Evolutionary conservation across 2,888 invertebrate genomes (phyloP).

Genomic region (Junonia oenone): DNA sequence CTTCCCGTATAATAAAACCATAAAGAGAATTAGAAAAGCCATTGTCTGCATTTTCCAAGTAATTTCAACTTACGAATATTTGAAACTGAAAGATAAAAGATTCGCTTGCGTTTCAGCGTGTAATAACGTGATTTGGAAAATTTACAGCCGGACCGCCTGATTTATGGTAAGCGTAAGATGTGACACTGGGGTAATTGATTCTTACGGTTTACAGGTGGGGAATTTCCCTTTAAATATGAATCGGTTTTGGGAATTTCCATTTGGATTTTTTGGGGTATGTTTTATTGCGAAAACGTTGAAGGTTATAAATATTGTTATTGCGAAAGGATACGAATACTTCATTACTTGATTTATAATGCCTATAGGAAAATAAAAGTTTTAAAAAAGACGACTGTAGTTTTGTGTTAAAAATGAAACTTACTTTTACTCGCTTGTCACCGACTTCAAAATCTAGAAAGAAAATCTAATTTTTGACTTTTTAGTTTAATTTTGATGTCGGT

Average conservation of each 20-base stretch:
- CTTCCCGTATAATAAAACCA: slow-evolving; percentile 26
- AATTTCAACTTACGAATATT: slow-evolving; percentile 24
- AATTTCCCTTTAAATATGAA: neutral
- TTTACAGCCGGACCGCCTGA: slow-evolving; percentile 43
- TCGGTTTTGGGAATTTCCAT: neutral
- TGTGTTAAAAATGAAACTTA: too few relatives aligned
- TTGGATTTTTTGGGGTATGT: neutral
- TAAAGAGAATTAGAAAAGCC: slow-evolving; percentile 27
- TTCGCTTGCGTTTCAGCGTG: slow-evolving; percentile 41
- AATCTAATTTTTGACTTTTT: too few relatives aligned
- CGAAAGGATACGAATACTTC: too few relatives aligned
- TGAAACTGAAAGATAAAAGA: slow-evolving; percentile 39
- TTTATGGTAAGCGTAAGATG: slow-evolving; percentile 42
- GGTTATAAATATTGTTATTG: too few relatives aligned
- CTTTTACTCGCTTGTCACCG: too few relatives aligned
- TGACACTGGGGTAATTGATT: slow-evolving; percentile 31
- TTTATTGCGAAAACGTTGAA: too few relatives aligned
- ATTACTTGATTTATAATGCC: too few relatives aligned
- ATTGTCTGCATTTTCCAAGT: slow-evolving; percentile 20
- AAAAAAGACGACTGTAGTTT: too few relatives aligned
- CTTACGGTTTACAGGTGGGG: slow-evolving; percentile 4
- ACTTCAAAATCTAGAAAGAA: too few relatives aligned
- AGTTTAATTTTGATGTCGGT: too few relatives aligned
- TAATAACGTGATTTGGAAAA: slow-evolving; percentile 40
- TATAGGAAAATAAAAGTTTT: too few relatives aligned